Evolutionary conservation across 1,140 invertebrate species (phyloP).

Genomic region (Cherax destructor): DNA sequence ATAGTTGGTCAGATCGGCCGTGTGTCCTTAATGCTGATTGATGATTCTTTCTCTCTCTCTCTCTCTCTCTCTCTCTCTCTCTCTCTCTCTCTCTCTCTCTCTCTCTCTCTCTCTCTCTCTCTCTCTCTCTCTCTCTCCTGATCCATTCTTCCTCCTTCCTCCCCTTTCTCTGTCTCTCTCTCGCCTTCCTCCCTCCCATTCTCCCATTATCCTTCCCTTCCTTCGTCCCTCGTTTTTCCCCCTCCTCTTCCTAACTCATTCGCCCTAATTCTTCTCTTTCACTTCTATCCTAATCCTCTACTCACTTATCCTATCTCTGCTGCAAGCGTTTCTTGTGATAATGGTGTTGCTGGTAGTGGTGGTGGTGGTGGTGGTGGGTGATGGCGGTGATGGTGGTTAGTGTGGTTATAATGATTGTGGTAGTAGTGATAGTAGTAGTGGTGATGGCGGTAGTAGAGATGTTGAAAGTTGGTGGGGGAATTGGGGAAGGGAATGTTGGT

Average conservation of each 20-base stretch:
- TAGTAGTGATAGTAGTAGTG: neutral
- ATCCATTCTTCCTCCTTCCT: neutral
- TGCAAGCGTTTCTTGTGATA: too few species aligned
- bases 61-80: neutral
- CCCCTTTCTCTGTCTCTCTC: neutral
- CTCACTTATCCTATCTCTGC: neutral
- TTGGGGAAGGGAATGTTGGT: too few species aligned
- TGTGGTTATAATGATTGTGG: too few species aligned
- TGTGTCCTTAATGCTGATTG: constrained; percentile 14
- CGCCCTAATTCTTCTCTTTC: too few species aligned
- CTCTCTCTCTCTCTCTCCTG: neutral
- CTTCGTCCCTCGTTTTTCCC: neutral
- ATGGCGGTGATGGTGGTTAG: too few species aligned
- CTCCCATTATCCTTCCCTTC: too few species aligned
- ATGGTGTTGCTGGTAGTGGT: too few species aligned
- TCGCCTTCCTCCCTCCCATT: too few species aligned
- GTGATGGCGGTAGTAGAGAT: neutral
- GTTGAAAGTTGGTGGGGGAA: neutral
- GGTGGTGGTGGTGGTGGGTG: too few species aligned
- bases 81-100: neutral
- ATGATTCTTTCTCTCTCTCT: neutral
- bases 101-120: neutral
- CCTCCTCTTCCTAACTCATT: too few species aligned
- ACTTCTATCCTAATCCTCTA: too few species aligned
- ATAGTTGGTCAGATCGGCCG: constrained; percentile 7